A percentile compares a stretch with the other conserved stretches of the same genome.
Evolutionary conservation across 2,113 vertebrate genomes (phyloP).

Genomic region (Larimichthys polyactis): DNA sequence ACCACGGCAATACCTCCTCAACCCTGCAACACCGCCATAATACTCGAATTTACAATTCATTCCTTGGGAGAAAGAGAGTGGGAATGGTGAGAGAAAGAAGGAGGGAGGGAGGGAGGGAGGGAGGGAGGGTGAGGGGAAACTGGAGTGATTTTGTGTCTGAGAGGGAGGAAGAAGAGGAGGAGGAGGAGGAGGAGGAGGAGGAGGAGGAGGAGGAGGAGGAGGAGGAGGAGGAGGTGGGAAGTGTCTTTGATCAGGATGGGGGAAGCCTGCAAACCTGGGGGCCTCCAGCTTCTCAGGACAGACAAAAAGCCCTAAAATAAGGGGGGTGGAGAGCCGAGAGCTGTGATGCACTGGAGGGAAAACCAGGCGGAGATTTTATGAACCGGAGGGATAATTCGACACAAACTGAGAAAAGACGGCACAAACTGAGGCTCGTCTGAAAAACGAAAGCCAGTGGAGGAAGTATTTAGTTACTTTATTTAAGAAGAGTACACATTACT

Average conservation of each 20-base stretch:
- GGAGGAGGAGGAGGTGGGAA: constrained; percentile 23
- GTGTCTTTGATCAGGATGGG: constrained; percentile 56
- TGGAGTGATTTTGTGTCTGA: constrained; percentile 14
- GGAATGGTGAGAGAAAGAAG: constrained; percentile 5
- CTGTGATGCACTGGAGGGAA: neutral
- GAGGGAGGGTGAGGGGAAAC: neutral
- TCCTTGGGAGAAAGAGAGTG: constrained; percentile 31
- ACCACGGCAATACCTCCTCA: constrained; percentile 55
- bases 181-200: too few relatives aligned
- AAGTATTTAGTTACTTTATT: neutral
- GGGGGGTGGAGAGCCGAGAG: neutral
- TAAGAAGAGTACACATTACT: neutral
- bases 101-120: too few relatives aligned
- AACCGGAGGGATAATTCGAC: neutral
- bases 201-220: constrained; percentile 17
- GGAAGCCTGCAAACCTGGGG: constrained; percentile 45
- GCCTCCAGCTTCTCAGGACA: constrained; percentile 52
- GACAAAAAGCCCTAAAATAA: constrained; percentile 29
- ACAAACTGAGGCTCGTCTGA: neutral
- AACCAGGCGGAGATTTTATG: neutral
- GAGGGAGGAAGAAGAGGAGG: constrained; percentile 15
- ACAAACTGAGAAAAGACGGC: too few relatives aligned
- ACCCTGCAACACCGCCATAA: constrained; percentile 36
- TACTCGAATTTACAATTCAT: constrained; percentile 57
- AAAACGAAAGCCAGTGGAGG: neutral